These are phyloP conservation scores for Caenorhabditis sp. DNA, from an alignment of 2,888 invertebrate species.

Conservation along the genomic window DNA sequence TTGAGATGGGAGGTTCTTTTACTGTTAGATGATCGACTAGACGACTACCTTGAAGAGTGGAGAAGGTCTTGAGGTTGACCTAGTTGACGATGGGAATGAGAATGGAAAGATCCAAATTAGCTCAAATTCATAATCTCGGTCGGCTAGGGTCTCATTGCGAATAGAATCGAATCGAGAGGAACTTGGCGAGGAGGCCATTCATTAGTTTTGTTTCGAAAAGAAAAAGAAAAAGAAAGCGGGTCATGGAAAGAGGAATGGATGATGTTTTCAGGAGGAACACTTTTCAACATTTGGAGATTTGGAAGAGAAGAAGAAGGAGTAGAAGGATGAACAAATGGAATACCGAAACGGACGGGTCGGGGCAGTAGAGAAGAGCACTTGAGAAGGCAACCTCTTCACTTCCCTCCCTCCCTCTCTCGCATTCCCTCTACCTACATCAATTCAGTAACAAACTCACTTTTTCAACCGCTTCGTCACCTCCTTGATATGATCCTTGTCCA, in stretches of 20 bases:
- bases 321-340: constrained; percentile 2
- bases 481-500: constrained; percentile 71
- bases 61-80: constrained; percentile 5
- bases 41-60: too few species aligned
- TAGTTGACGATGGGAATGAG: constrained; percentile 9
- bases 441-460: constrained; percentile 60
- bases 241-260: constrained; percentile 15
- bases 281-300: too few species aligned
- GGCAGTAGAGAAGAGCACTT: constrained; percentile 32
- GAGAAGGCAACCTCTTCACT: too few species aligned
- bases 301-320: not conserved
- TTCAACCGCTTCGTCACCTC: constrained; percentile 70
- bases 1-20: constrained; percentile 38
- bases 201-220: constrained; percentile 52
- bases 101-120: constrained; percentile 59
- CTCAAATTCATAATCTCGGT: constrained; percentile 59
- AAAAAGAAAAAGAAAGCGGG: too few species aligned
- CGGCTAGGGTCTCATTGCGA: too few species aligned
- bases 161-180: too few species aligned
- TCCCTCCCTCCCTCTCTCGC: not conserved
- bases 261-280: too few species aligned
- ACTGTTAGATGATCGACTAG: constrained; percentile 7
- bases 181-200: constrained; percentile 44
- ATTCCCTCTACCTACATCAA: not conserved
- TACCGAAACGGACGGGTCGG: too few species aligned